Evolutionary conservation across 1,140 invertebrate genomes (phyloP).

Genomic region (Zaprionus davidi): DNA sequence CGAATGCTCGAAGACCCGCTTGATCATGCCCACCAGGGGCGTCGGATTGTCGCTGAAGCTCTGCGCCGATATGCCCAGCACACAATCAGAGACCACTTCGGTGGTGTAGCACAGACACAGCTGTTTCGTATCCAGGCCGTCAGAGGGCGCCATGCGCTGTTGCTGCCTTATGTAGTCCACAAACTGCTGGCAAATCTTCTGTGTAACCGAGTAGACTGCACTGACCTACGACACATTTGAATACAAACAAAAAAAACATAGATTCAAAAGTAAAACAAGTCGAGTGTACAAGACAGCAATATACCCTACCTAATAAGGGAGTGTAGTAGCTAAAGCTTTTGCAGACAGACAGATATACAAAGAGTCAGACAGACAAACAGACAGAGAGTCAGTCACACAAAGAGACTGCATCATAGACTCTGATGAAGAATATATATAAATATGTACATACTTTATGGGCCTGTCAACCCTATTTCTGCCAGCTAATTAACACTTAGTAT

Average conservation of each 20-base stretch:
- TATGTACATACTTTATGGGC: too few relatives aligned
- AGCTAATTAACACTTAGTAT: too few relatives aligned
- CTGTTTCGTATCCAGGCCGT: constrained; percentile 44
- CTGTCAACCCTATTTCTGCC: too few relatives aligned
- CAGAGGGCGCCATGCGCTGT: constrained; percentile 34
- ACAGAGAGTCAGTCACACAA: too few relatives aligned
- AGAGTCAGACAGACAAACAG: too few relatives aligned
- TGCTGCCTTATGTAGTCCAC: constrained; percentile 55
- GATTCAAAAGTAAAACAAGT: neutral
- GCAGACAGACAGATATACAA: too few relatives aligned
- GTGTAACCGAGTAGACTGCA: constrained; percentile 62
- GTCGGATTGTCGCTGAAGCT: constrained; percentile 62
- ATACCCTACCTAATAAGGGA: too few relatives aligned
- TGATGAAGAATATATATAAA: too few relatives aligned
- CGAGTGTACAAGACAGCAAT: too few relatives aligned
- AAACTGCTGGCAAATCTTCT: constrained; percentile 50
- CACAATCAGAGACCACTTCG: constrained; percentile 85
- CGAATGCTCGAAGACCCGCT: constrained; percentile 51
- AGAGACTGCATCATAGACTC: too few relatives aligned
- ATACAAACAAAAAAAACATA: neutral
- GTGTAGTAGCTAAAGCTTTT: too few relatives aligned
- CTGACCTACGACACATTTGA: constrained; percentile 34
- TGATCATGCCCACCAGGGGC: constrained; percentile 45
- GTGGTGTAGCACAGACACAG: constrained; percentile 83
- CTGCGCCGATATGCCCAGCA: constrained; percentile 83